These are phyloP conservation scores for Liodrosophila aerea DNA, from an alignment of 2,888 invertebrate species.

Conservation along the genomic window DNA sequence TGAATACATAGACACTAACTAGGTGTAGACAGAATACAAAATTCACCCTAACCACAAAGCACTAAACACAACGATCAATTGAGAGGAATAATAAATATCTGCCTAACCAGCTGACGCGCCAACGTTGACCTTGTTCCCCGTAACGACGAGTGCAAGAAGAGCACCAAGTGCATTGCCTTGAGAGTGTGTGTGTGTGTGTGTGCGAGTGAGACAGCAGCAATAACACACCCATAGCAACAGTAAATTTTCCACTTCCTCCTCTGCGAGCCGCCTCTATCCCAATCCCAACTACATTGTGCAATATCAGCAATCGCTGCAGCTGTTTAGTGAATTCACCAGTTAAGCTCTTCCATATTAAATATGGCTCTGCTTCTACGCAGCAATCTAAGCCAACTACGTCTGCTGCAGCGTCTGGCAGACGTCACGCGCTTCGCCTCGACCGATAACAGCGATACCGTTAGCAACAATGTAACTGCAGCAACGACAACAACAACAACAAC, in stretches of 20 bases:
- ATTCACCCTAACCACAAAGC: constrained; percentile 62
- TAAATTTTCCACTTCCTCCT: too few species aligned
- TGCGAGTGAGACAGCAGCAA: constrained; percentile 10
- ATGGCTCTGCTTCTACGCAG: constrained; percentile 65
- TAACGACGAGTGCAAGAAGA: constrained; percentile 33
- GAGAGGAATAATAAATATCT: constrained; percentile 24
- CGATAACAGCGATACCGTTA: constrained; percentile 33
- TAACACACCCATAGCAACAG: constrained; percentile 51
- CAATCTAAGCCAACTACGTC: constrained; percentile 66
- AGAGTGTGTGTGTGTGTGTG: constrained; percentile 2
- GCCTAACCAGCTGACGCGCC: constrained; percentile 40
- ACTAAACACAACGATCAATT: constrained; percentile 14
- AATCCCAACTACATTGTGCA: constrained; percentile 45
- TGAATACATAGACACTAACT: constrained; percentile 18
- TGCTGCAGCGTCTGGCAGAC: constrained; percentile 55
- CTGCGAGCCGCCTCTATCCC: constrained; percentile 7
- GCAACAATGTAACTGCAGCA: constrained; percentile 34
- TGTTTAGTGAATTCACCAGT: constrained; percentile 26
- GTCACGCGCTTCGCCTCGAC: constrained; percentile 54
- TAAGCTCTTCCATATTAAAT: constrained; percentile 24
- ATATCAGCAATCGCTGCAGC: constrained; percentile 17
- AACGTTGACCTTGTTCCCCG: constrained; percentile 59
- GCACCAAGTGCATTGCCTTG: constrained; percentile 54
- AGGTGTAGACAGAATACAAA: constrained; percentile 22
- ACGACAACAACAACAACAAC: constrained; percentile 79